Evolutionary conservation across 2,113 vertebrate genomes (phyloP).

Genomic region (Stegastes partitus): DNA sequence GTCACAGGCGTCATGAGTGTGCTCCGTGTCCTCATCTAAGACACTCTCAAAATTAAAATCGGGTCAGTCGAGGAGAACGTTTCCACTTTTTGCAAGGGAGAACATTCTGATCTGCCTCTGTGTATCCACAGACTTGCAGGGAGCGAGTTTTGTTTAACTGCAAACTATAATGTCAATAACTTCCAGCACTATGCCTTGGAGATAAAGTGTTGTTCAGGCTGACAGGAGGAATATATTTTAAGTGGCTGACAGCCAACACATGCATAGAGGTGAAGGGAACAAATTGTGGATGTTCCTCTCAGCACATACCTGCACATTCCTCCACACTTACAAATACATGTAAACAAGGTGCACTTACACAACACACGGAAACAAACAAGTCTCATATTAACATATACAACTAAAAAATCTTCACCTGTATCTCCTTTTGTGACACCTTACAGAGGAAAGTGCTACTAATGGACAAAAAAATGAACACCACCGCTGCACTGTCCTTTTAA

Average conservation of each 20-base stretch:
- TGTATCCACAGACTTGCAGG: neutral
- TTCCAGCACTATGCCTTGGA: slow-evolving; percentile 15
- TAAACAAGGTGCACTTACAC: neutral
- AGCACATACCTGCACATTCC: neutral
- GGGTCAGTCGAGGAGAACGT: neutral
- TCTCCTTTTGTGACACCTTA: too few relatives aligned
- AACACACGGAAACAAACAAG: too few relatives aligned
- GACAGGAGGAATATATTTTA: slow-evolving; percentile 7
- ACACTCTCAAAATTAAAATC: slow-evolving; percentile 5
- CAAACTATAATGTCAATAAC: slow-evolving; percentile 27
- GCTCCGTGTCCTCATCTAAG: slow-evolving; percentile 6
- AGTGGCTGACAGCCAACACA: slow-evolving; percentile 24
- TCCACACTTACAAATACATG: too few relatives aligned
- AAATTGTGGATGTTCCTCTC: neutral
- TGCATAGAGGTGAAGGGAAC: neutral
- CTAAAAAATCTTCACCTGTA: too few relatives aligned
- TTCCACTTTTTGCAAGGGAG: slow-evolving; percentile 12
- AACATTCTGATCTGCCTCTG: neutral
- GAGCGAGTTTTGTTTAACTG: slow-evolving; percentile 8
- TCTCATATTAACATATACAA: too few relatives aligned
- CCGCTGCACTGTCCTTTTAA: neutral
- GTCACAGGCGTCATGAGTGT: slow-evolving; percentile 3
- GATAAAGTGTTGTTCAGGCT: slow-evolving; percentile 7
- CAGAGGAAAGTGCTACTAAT: too few relatives aligned
- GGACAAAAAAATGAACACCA: neutral